Base-by-base conservation (phyloP, 1,140 invertebrate genomes). In the Propsilocerus akamusi region DNA sequence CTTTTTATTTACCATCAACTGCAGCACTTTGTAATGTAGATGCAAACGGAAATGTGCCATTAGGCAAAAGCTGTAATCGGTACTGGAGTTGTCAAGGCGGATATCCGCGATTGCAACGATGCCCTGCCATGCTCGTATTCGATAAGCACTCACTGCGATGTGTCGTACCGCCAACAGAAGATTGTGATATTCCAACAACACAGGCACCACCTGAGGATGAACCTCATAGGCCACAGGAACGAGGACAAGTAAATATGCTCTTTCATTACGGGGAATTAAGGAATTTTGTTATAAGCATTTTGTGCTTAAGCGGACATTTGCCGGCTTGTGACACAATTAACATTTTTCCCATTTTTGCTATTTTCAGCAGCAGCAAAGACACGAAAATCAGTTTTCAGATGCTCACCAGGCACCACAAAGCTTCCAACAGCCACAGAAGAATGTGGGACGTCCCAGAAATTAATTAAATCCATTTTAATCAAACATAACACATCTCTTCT, bases 81-180 rank as follows among this genome's bases (percentile, higher is more conserved):
- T 93, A 91, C 67, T 93, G 89, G 88, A 83, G 90, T 56, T 93
- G 88, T 59, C 87, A 92, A 63, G 88, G 87, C 25, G 89, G 88
- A 3, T 93, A 93, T 63, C 88, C 88, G 17, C 78, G 87, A 54
- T 75, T 93, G 0, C 86, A 91, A 60, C 71, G 87, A 37, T 91
- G 88, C 63, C 86, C 88, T 0, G 88, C 88, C 24, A 89, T 88
- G 78, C 64, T 93, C 53, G 88, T 91, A 1, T 91, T 93, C 66
- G 87, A 91, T 68, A 76, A 83, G 54, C 71, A 80, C 47, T 83
- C 83, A 0, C 64, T 88, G 50, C 72, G 86, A 52, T 93, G 89
- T 64, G 86, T 89, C 2, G 83, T 87, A 2, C 86, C 86, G 5
- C 86, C 86, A 2, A 89, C 87, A 24, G 86, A 87, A 56, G 86